These are phyloP conservation scores for Zingel zingel DNA, from an alignment of 2,113 vertebrate species.

Conservation along the genomic window DNA sequence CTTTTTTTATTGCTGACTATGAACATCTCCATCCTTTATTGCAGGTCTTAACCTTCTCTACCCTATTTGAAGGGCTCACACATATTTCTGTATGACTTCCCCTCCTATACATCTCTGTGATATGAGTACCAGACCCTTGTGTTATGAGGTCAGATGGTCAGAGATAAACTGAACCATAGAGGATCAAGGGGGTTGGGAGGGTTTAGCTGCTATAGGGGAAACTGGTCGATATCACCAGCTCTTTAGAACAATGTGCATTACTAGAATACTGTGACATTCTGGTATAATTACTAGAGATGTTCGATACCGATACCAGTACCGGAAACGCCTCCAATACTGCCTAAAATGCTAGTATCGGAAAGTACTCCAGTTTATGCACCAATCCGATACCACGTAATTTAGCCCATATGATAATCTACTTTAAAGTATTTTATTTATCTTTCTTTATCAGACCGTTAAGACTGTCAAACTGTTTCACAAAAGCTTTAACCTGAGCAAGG, in stretches of 20 bases:
- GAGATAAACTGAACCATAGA: constrained; percentile 15
- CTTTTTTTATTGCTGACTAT: constrained; percentile 12
- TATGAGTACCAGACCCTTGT: neutral
- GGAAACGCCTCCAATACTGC: too few species aligned
- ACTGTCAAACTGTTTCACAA: too few species aligned
- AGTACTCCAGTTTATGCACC: too few species aligned
- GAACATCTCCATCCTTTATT: neutral
- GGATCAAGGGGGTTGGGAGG: neutral
- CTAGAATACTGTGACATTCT: neutral
- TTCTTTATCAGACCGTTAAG: too few species aligned
- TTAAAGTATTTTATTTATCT: too few species aligned
- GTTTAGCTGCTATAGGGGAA: neutral
- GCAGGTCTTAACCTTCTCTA: neutral
- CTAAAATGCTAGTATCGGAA: too few species aligned
- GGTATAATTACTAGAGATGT: neutral
- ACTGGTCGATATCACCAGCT: neutral
- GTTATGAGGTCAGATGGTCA: constrained; percentile 28
- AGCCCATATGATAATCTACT: too few species aligned
- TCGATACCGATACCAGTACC: too few species aligned
- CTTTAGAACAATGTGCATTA: neutral
- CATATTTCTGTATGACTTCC: neutral
- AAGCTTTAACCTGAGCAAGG: too few species aligned
- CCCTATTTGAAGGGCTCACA: constrained; percentile 2
- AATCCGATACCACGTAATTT: too few species aligned
- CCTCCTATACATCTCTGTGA: constrained; percentile 1